These are phyloP conservation scores for Narcine bancroftii DNA, from an alignment of 2,113 vertebrate genomes.

Conservation along the genomic window DNA sequence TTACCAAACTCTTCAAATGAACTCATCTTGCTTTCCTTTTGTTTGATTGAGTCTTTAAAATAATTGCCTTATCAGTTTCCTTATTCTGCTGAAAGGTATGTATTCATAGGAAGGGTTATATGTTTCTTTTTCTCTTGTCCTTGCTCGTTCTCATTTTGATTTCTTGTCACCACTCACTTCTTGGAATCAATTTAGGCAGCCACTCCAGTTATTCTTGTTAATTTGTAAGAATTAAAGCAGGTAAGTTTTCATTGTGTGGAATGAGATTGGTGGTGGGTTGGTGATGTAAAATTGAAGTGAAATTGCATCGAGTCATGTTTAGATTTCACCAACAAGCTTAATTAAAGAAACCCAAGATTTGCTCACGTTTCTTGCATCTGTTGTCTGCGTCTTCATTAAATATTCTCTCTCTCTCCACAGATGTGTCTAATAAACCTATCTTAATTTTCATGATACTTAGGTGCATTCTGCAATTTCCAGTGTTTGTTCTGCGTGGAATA, in stretches of 20 bases:
- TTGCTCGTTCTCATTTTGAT: background rate
- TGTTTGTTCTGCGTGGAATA: background rate
- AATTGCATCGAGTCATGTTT: background rate
- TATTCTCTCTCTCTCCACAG: too few species aligned
- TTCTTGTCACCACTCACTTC: background rate
- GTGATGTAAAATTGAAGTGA: too few species aligned
- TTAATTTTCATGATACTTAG: background rate
- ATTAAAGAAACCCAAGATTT: too few species aligned
- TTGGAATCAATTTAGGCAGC: background rate
- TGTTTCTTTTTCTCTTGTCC: background rate
- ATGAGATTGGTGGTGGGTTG: too few species aligned
- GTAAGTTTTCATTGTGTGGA: background rate
- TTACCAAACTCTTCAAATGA: background rate
- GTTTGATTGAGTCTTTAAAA: background rate
- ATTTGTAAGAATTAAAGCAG: background rate
- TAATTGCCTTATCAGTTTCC: background rate
- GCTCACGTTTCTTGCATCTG: too few species aligned
- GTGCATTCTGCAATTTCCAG: background rate
- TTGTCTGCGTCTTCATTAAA: too few species aligned
- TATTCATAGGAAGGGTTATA: background rate
- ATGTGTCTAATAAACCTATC: background rate
- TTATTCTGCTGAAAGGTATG: background rate
- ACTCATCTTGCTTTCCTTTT: background rate
- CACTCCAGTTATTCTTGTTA: background rate
- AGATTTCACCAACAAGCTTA: background rate